Percentiles rank a stretch among this genome's conserved stretches.
Evolutionary conservation across 2,888 invertebrate genomes (phyloP).

Genomic region (Tachina fera): DNA sequence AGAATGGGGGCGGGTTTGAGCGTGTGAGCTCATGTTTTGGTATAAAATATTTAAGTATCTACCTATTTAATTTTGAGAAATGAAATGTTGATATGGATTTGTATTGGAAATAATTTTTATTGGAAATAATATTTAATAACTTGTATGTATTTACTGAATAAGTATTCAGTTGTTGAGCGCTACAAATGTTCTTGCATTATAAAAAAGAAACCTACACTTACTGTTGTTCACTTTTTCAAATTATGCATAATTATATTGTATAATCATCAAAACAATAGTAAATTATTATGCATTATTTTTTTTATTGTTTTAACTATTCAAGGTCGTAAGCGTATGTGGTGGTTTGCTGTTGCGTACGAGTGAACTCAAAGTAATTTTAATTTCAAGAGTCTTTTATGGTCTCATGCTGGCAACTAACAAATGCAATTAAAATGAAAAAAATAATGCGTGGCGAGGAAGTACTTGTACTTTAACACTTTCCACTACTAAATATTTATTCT

Average conservation of each 20-base stretch:
- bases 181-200: slow-evolving; percentile 19
- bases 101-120: not conserved
- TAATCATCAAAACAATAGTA: slow-evolving; percentile 29
- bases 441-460: slow-evolving; percentile 42
- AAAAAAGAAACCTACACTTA: slow-evolving; percentile 46
- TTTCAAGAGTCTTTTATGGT: slow-evolving; percentile 39
- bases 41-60: not conserved
- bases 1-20: not conserved
- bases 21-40: not conserved
- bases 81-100: not conserved
- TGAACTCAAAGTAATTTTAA: slow-evolving; percentile 25
- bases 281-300: slow-evolving; percentile 31
- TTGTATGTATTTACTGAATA: not conserved
- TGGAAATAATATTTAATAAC: slow-evolving; percentile 20
- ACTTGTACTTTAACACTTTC: slow-evolving; percentile 1
- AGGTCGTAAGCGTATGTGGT: slow-evolving; percentile 43
- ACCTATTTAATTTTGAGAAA: not conserved
- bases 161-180: not conserved
- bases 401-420: slow-evolving; percentile 17
- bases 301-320: slow-evolving; percentile 33
- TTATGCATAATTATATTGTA: slow-evolving; percentile 52
- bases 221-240: slow-evolving; percentile 4
- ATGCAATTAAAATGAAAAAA: slow-evolving; percentile 20
- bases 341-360: slow-evolving; percentile 39
- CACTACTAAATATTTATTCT: not conserved